Conservation (phyloP, 92 coral and sea anemone genomes). For the Zoanthus gigantus region DNA sequence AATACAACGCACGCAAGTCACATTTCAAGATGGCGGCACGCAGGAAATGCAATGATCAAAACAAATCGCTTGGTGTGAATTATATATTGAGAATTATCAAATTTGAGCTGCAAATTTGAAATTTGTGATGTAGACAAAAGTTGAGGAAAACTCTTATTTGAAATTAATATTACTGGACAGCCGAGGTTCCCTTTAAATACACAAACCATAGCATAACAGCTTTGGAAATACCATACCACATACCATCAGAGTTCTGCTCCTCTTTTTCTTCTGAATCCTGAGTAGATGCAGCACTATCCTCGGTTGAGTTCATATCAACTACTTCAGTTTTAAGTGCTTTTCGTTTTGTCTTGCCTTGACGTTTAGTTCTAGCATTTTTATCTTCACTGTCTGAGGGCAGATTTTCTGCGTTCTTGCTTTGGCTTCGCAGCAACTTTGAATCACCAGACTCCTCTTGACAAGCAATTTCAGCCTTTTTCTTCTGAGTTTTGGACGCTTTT, state of each 20-base stretch:
- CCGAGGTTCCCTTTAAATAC: no score
- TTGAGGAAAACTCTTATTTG: no score
- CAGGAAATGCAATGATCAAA: no score
- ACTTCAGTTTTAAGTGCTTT: constrained; percentile 3
- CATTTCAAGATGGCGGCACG: no score
- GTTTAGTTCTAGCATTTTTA: not conserved
- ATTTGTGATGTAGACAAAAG: no score
- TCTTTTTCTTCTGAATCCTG: not conserved
- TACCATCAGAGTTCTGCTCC: not conserved
- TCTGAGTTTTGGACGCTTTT: not conserved
- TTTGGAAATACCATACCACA: not conserved
- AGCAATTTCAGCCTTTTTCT: not conserved
- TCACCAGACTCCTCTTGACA: not conserved
- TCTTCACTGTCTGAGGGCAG: not conserved
- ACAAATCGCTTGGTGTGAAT: no score
- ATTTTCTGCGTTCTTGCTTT: not conserved
- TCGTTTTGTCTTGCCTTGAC: constrained; percentile 1
- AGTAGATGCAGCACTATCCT: not conserved
- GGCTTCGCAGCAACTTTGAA: not conserved
- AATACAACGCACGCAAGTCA: no score
- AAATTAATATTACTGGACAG: no score
- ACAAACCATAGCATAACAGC: no score
- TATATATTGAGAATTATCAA: no score
- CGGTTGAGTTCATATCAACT: not conserved
- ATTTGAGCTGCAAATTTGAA: no score